These are phyloP conservation scores for Piezodorus guildinii DNA, from an alignment of 1,140 invertebrate genomes.

Conservation along the genomic window DNA sequence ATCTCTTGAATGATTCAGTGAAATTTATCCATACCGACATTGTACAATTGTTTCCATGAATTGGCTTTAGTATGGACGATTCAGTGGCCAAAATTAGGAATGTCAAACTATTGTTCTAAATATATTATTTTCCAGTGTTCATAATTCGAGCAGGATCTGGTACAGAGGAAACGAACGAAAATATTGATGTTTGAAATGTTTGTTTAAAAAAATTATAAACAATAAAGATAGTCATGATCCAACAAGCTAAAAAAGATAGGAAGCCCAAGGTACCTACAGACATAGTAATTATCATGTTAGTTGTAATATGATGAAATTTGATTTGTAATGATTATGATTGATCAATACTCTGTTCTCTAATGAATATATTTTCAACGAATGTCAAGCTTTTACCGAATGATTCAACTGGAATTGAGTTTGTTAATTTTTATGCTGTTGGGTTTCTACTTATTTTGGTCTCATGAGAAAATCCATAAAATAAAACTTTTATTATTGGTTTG, in stretches of 20 bases:
- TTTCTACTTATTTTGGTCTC: no score
- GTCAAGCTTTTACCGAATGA: no score
- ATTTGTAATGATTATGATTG: no score
- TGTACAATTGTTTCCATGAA: no score
- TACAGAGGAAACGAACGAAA: constrained; percentile 8
- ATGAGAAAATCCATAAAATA: no score
- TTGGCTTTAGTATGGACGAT: not conserved
- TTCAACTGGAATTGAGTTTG: no score
- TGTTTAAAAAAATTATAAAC: not conserved
- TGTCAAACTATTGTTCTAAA: constrained; percentile 5
- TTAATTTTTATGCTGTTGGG: no score
- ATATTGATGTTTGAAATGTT: constrained; percentile 2
- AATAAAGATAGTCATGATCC: not conserved
- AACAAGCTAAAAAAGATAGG: constrained; percentile 9
- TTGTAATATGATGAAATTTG: not conserved
- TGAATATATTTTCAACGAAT: no score
- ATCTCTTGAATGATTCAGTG: not conserved
- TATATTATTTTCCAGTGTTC: constrained; percentile 11
- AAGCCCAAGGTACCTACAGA: constrained; percentile 9
- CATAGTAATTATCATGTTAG: constrained; percentile 6
- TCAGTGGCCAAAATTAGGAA: constrained; percentile 10
- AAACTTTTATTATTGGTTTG: no score
- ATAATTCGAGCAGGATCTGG: constrained; percentile 10
- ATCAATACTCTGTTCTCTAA: no score
- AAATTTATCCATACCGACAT: no score